A percentile compares a stretch with the other conserved stretches of the same genome.
These are phyloP conservation scores for Olivierus martensii DNA, from an alignment of 1,140 invertebrate genomes.

Conservation along the genomic window DNA sequence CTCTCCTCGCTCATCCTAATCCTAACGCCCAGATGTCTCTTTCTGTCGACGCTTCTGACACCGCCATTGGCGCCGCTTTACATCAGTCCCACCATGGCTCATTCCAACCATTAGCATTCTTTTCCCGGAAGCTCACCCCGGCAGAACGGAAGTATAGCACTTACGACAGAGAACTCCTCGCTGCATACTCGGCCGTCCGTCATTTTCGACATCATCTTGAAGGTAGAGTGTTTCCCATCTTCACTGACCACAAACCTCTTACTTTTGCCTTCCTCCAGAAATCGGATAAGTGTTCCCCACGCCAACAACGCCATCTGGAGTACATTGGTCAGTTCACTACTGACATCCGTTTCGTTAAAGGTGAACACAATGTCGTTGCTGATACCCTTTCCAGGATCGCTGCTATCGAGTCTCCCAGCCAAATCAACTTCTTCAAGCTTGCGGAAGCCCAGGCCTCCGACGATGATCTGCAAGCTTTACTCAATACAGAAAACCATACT, in stretches of 20 bases:
- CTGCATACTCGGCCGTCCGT: conserved; percentile 20
- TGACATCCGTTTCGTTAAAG: too few relatives aligned
- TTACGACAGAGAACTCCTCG: conserved; percentile 24
- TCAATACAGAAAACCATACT: background rate
- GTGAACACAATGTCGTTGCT: too few relatives aligned
- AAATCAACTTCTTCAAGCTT: too few relatives aligned
- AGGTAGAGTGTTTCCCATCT: conserved; percentile 22
- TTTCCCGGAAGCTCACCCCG: conserved; percentile 12
- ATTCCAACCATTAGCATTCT: conserved; percentile 15
- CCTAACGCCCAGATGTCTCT: conserved; percentile 6
- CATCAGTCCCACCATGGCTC: background rate
- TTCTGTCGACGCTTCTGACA: conserved; percentile 8
- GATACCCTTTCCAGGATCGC: too few relatives aligned
- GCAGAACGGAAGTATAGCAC: conserved; percentile 15
- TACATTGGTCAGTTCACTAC: too few relatives aligned
- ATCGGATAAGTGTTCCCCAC: conserved; percentile 13
- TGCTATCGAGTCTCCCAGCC: too few relatives aligned
- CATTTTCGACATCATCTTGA: conserved; percentile 23
- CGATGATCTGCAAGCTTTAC: background rate
- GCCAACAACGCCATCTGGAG: conserved; percentile 7
- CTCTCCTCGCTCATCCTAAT: conserved; percentile 7
- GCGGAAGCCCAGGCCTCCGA: background rate
- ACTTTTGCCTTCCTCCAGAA: conserved; percentile 17
- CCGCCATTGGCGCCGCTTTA: background rate
- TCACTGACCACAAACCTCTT: conserved; percentile 25